Evolutionary conservation across 2,888 invertebrate genomes (phyloP).

Genomic region (Diarsia brunnea): DNA sequence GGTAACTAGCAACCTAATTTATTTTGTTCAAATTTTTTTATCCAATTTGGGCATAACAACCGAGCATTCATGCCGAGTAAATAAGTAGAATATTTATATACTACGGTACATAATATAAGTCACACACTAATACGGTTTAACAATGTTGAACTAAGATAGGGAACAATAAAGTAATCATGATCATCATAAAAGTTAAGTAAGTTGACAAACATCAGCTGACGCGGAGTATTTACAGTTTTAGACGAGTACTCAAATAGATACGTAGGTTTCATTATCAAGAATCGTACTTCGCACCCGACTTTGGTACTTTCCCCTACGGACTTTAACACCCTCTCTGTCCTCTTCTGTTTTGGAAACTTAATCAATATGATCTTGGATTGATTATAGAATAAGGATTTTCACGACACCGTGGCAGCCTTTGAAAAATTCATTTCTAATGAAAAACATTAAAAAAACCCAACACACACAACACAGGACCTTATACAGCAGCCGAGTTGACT

Average conservation of each 20-base stretch:
- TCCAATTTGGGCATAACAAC: background rate
- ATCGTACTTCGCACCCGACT: background rate
- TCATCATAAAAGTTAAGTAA: background rate
- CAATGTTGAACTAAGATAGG: conserved; percentile 45
- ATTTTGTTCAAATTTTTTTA: too few species aligned
- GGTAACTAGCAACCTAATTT: too few species aligned
- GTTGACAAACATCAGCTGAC: conserved; percentile 33
- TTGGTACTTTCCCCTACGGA: background rate
- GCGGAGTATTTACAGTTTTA: conserved; percentile 1
- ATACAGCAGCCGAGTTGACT: too few species aligned
- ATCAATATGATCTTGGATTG: background rate
- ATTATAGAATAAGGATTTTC: too few species aligned
- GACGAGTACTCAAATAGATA: background rate
- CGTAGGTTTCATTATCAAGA: background rate
- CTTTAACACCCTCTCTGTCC: background rate
- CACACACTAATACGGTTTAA: conserved; percentile 15
- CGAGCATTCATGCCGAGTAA: background rate
- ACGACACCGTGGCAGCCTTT: too few species aligned
- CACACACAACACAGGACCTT: too few species aligned
- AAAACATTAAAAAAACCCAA: too few species aligned
- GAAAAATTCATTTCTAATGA: too few species aligned
- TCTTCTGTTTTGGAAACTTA: too few species aligned
- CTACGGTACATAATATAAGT: background rate
- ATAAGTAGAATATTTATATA: background rate
- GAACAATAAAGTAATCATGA: conserved; percentile 26